Evolutionary conservation across 2,888 invertebrate species (phyloP).

Genomic region (Neelides folsomi): DNA sequence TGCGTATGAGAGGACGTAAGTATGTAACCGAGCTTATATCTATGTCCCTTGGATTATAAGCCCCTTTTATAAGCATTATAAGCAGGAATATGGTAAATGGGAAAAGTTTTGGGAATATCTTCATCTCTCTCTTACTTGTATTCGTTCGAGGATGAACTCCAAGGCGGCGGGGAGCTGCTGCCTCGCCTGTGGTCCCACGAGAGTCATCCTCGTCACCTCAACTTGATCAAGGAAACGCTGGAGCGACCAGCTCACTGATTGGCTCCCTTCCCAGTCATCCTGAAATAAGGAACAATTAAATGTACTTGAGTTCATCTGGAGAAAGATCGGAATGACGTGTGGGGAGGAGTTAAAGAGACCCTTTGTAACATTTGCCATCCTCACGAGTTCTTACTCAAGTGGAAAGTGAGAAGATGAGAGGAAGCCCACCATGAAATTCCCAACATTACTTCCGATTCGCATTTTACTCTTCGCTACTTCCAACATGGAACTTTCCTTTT

Average conservation of each 20-base stretch:
- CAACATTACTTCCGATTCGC: background rate
- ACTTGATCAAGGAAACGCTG: conserved; percentile 73
- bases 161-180: conserved; percentile 74
- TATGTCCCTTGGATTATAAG: too few species aligned
- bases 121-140: conserved; percentile 43
- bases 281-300: conserved; percentile 34
- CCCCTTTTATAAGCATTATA: too few species aligned
- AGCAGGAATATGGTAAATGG: too few species aligned
- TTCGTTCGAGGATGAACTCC: conserved; percentile 83
- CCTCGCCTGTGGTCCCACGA: conserved; percentile 47
- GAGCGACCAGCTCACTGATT: conserved; percentile 66
- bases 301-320: background rate
- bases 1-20: too few species aligned
- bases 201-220: conserved; percentile 70
- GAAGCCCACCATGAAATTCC: conserved; percentile 2
- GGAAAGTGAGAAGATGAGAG: conserved; percentile 1
- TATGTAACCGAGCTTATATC: too few species aligned
- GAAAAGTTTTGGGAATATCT: too few species aligned
- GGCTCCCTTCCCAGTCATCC: conserved; percentile 52
- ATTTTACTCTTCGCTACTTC: too few species aligned
- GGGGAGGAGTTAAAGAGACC: too few species aligned
- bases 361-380: too few species aligned
- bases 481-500: too few species aligned
- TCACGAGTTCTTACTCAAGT: background rate
- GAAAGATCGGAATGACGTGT: too few species aligned